Base-by-base conservation (phyloP, 1,140 invertebrate species). In the Musca vetustissima region DNA sequence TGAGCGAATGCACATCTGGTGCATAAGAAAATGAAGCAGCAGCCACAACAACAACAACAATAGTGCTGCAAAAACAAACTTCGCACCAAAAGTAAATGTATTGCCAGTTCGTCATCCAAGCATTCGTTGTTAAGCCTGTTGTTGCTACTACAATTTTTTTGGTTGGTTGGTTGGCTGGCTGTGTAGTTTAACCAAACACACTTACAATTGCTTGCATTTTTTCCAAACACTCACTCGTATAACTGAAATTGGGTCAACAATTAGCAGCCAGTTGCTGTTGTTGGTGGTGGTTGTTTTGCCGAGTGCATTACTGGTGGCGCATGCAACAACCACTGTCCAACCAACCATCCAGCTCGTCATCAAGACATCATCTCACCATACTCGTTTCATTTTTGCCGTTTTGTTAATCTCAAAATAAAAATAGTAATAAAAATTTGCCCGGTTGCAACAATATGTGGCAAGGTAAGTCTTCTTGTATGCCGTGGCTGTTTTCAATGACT, bases 241-340 rank as follows among this genome's bases (percentile, higher is more conserved):
- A 59, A 59, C 25, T 32, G 25, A 61, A 61, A 61, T 61, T 61
- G 36, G 57, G 57, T 61, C 57, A 61, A 61, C 57, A 61, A 61
- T 61, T 61, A 61, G 57, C 57, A 61, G 57, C 17, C 32, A 19
- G 57, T 43, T 43, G 36, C 13, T 43, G 36, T 4, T 43, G 36
- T 4, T 43, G 36, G 36, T 43, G 6, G 6, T 13, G 13, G 11
- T n/a, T n/a, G n/a, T n/a, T n/a, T n/a, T n/a, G n/a, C n/a, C n/a
- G n/a, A n/a, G n/a, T n/a, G n/a, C n/a, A n/a, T n/a, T n/a, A n/a
- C n/a, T 11, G 36, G 6, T 43, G 11, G 7, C 13, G 36, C 36
- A 43, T 43, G 36, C 36, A 43, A 43, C 36, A 4, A 43, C 36
- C 11, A 32, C 28, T 9, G 28, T 4, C 28, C 28, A 43, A 13